Conservation (phyloP, 2,888 invertebrate species). For the Linnaemya vulpina region DNA sequence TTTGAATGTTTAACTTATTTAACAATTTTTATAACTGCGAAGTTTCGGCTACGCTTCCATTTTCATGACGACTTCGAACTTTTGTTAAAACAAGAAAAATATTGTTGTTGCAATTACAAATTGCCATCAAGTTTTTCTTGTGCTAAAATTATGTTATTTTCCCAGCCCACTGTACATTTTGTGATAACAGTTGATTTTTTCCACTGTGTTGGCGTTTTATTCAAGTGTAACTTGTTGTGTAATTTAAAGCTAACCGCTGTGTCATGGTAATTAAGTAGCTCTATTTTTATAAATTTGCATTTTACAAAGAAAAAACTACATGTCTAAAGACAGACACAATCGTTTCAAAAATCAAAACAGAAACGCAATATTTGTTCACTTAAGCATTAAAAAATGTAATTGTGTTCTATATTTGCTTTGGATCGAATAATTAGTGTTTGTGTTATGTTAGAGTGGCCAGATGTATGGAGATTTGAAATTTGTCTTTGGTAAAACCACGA, state of each 20-base stretch:
- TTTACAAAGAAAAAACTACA: conserved; percentile 11
- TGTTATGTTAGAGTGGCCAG: not conserved
- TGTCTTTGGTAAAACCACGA: no score
- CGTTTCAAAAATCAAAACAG: not conserved
- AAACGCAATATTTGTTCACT: not conserved
- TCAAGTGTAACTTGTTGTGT: conserved; percentile 9
- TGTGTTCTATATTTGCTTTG: not conserved
- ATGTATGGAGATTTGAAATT: not conserved
- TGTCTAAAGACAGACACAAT: conserved; percentile 12
- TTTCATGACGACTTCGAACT: no score
- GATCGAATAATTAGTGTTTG: conserved; percentile 21
- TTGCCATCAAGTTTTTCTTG: no score
- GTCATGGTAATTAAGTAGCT: conserved; percentile 22
- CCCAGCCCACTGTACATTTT: conserved; percentile 10
- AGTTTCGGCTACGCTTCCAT: no score
- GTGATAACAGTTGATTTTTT: not conserved
- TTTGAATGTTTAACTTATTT: no score
- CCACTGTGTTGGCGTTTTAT: not conserved
- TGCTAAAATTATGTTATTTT: not conserved
- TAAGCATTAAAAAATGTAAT: conserved; percentile 20
- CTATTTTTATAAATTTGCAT: conserved; percentile 35
- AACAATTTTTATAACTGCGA: no score
- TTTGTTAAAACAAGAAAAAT: no score
- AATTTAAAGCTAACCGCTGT: conserved; percentile 29
- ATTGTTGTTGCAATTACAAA: no score